Percentiles rank a stretch among this genome's conserved stretches.
phyloP scores from a whole-genome alignment of 1,140 invertebrate genomes.

The Drosophila repletoides region DNA sequence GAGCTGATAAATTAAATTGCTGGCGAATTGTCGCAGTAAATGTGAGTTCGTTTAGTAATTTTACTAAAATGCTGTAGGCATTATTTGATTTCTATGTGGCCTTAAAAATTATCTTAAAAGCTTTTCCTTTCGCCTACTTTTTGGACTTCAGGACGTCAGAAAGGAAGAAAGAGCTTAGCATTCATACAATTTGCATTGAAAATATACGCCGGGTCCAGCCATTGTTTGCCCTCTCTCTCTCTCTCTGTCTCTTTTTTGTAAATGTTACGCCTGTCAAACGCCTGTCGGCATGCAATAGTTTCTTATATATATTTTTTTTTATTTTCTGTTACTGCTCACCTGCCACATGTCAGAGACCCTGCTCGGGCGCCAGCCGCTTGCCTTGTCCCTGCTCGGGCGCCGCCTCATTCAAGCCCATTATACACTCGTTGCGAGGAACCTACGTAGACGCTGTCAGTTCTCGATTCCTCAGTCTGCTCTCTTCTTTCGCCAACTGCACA shows the following conservation, averaged over 20 bases:
- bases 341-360: conserved; percentile 51
- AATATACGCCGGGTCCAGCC: conserved; percentile 15
- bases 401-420: conserved; percentile 63
- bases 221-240: conserved; percentile 14
- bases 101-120: conserved; percentile 62
- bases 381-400: neutral
- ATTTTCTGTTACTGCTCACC: conserved; percentile 42
- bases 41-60: conserved; percentile 38
- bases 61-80: conserved; percentile 56
- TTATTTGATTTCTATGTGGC: conserved; percentile 37
- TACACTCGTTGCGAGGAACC: conserved; percentile 54
- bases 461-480: conserved; percentile 45
- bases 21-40: neutral
- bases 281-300: conserved; percentile 50
- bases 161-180: conserved; percentile 31
- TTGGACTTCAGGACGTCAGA: neutral
- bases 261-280: conserved; percentile 69
- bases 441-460: conserved; percentile 42
- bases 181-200: conserved; percentile 65
- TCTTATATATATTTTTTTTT: conserved; percentile 14
- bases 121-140: conserved; percentile 29
- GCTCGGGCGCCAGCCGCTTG: neutral
- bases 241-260: conserved; percentile 8
- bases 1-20: conserved; percentile 54
- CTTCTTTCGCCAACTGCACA: conserved; percentile 49